Conservation (phyloP, 2,888 invertebrate genomes). For the Saturnia japonica region DNA sequence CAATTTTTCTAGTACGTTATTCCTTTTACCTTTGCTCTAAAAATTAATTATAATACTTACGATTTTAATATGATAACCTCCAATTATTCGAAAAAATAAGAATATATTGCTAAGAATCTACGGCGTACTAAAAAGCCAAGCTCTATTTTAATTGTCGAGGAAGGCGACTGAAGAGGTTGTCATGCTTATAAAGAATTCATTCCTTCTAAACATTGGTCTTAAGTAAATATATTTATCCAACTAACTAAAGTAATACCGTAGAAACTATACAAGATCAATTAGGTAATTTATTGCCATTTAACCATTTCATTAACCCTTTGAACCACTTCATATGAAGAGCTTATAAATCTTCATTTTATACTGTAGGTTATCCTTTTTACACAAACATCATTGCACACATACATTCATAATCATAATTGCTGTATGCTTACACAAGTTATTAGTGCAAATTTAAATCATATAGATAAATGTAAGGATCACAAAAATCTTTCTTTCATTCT, state of each 20-base stretch:
- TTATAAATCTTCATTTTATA: neutral
- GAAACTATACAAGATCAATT: neutral
- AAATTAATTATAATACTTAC: neutral
- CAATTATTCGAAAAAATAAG: slow-evolving; percentile 5
- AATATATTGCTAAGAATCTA: neutral
- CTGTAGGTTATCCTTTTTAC: neutral
- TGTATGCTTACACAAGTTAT: neutral
- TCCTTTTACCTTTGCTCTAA: neutral
- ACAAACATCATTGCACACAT: neutral
- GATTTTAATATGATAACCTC: neutral
- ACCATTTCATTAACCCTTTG: neutral
- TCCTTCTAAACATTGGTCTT: slow-evolving; percentile 1
- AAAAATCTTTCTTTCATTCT: neutral
- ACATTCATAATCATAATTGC: neutral
- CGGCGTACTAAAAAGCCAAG: slow-evolving; percentile 8
- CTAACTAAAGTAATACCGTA: neutral
- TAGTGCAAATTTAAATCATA: neutral
- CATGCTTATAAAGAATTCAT: neutral
- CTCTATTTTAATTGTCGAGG: neutral
- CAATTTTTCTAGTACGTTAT: neutral
- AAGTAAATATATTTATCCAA: neutral
- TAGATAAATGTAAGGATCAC: neutral
- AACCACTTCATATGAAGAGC: neutral
- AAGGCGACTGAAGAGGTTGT: neutral
- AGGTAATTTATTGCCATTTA: neutral